A percentile compares a stretch with the other conserved stretches of the same genome.
These are phyloP conservation scores for Dendroctonus ponderosae DNA, from an alignment of 1,140 invertebrate genomes.

Conservation along the genomic window DNA sequence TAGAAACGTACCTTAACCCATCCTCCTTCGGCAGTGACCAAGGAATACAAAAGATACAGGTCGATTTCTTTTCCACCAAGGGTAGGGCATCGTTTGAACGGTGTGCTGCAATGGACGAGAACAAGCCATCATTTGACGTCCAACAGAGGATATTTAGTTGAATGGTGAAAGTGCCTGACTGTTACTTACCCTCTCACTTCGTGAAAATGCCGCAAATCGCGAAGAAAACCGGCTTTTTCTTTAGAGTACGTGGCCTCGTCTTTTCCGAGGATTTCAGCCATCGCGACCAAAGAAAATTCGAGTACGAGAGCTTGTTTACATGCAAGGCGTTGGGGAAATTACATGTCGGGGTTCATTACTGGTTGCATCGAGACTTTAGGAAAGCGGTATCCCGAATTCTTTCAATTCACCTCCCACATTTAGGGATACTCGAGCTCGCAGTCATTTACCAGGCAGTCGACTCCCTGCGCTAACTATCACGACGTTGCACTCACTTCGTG, in stretches of 20 bases:
- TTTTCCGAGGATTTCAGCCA: constrained; percentile 71
- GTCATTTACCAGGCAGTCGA: constrained; percentile 45
- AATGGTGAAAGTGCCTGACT: neutral
- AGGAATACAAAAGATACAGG: constrained; percentile 83
- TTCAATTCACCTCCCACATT: constrained; percentile 47
- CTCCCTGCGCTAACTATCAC: constrained; percentile 49
- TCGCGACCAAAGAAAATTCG: constrained; percentile 44
- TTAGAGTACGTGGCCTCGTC: constrained; percentile 68
- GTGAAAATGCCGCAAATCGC: constrained; percentile 72
- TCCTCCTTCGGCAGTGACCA: constrained; percentile 88
- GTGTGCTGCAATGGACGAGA: constrained; percentile 62
- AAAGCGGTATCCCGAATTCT: constrained; percentile 16
- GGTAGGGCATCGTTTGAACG: constrained; percentile 71
- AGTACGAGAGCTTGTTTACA: constrained; percentile 5
- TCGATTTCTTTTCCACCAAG: constrained; percentile 88
- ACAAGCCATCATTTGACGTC: constrained; percentile 9
- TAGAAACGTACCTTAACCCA: constrained; percentile 79
- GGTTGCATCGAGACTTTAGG: neutral
- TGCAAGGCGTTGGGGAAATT: constrained; percentile 1
- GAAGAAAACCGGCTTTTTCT: constrained; percentile 69
- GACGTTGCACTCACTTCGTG: constrained; percentile 43
- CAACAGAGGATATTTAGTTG: constrained; percentile 4
- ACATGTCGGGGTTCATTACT: constrained; percentile 5
- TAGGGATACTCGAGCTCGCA: constrained; percentile 45
- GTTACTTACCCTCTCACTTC: constrained; percentile 69